A percentile compares a stretch with the other conserved stretches of the same genome.
phyloP scores from a whole-genome alignment of 2,113 vertebrate genomes.

The Cochlearius cochlearius region DNA sequence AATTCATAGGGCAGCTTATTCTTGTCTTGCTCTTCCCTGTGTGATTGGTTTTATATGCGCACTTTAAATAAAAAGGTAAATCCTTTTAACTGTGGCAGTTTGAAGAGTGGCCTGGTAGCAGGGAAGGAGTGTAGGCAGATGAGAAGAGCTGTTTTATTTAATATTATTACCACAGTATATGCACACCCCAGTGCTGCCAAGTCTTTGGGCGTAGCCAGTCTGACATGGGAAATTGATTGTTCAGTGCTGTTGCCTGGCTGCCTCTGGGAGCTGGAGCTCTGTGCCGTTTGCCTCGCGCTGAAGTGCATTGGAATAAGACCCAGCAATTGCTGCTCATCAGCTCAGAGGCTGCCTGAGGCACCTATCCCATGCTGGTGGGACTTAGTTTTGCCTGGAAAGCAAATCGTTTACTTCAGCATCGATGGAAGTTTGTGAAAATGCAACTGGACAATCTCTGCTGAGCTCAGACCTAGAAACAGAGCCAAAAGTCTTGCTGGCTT shows the following conservation, averaged over 20 bases:
- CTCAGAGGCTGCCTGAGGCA: not conserved
- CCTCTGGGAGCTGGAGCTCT: not conserved
- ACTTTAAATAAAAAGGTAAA: not conserved
- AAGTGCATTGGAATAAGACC: not conserved
- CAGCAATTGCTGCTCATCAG: not conserved
- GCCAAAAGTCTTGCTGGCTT: not conserved
- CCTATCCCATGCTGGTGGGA: not conserved
- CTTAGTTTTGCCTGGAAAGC: not conserved
- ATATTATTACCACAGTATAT: not conserved
- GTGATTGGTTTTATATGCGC: not conserved
- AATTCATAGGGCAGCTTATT: not conserved
- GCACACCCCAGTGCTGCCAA: not conserved
- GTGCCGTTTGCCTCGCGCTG: not conserved
- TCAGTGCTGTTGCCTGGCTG: not conserved
- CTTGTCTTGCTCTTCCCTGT: not conserved
- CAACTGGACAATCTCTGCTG: not conserved
- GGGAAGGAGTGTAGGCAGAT: not conserved
- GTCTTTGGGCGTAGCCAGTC: conserved; percentile 11
- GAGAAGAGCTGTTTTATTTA: not conserved
- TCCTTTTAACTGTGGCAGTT: not conserved
- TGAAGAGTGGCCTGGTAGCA: not conserved
- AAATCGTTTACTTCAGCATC: not conserved
- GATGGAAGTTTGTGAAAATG: not conserved
- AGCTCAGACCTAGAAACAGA: conserved; percentile 4
- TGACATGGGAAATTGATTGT: not conserved